Evolutionary conservation across 2,888 invertebrate genomes (phyloP).

Genomic region (Pollenia amentaria): DNA sequence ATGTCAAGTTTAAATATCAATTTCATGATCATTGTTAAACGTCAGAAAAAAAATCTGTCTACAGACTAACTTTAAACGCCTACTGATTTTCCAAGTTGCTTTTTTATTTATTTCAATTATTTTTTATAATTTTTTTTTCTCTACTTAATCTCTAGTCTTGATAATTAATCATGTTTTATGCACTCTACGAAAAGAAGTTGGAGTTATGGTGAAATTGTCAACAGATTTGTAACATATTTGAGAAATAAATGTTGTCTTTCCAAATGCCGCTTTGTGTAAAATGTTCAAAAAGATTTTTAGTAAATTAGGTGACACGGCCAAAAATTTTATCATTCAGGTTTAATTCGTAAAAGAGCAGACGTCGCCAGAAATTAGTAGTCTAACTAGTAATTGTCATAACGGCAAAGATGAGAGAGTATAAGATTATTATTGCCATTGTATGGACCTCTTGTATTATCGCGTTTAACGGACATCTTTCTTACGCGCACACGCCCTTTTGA

Average conservation of each 20-base stretch:
- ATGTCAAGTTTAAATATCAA: conserved; percentile 71
- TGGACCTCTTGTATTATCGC: too few species aligned
- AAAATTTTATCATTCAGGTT: too few species aligned
- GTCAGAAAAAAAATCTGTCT: conserved; percentile 14
- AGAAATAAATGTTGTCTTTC: too few species aligned
- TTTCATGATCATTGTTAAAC: conserved; percentile 67
- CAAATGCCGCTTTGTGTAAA: too few species aligned
- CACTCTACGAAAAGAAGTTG: not conserved
- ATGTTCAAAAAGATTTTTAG: too few species aligned
- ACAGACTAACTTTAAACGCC: conserved; percentile 68
- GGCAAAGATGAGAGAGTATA: too few species aligned
- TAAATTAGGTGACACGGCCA: too few species aligned
- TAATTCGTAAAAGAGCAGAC: not conserved
- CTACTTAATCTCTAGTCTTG: conserved; percentile 42
- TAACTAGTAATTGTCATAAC: too few species aligned
- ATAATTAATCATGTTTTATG: conserved; percentile 69
- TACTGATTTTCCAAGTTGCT: conserved; percentile 44
- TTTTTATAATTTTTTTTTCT: conserved; percentile 37
- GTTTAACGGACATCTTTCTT: too few species aligned
- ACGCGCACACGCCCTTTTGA: too few species aligned
- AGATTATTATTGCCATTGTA: too few species aligned
- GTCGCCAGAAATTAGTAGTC: not conserved
- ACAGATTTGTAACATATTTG: not conserved
- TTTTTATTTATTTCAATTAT: conserved; percentile 42
- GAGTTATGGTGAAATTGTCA: not conserved